phyloP scores from a whole-genome alignment of 2,113 vertebrate species.

The Strigops habroptila region DNA sequence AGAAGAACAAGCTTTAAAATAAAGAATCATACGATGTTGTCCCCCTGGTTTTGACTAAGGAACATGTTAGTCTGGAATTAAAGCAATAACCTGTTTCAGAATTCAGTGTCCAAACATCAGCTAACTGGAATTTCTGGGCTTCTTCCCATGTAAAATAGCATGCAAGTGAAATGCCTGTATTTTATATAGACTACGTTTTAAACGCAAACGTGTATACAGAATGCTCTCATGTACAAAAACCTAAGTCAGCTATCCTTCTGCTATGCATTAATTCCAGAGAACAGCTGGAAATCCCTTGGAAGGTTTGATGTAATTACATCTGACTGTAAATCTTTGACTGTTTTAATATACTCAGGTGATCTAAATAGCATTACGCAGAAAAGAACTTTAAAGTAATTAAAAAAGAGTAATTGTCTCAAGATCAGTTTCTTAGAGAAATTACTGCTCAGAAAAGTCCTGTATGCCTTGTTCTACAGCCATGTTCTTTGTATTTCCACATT shows the following conservation, averaged over 20 bases:
- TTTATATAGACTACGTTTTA: conserved; percentile 3
- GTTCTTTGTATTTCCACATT: neutral
- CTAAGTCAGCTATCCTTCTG: neutral
- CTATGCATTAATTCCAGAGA: conserved; percentile 63
- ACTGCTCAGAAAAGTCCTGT: neutral
- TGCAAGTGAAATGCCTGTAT: conserved; percentile 33
- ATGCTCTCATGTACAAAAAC: neutral
- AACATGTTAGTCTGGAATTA: neutral
- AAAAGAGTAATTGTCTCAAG: conserved; percentile 14
- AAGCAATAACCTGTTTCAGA: conserved; percentile 42
- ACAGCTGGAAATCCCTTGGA: conserved; percentile 45
- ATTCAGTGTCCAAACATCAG: neutral
- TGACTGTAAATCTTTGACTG: conserved; percentile 37
- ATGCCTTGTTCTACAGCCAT: conserved; percentile 40
- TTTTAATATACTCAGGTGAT: conserved; percentile 48
- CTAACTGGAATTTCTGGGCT: neutral
- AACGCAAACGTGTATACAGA: conserved; percentile 6
- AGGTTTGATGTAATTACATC: conserved; percentile 46
- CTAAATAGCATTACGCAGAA: neutral
- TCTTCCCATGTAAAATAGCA: neutral
- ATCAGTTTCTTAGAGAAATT: neutral
- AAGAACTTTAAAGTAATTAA: conserved; percentile 11
- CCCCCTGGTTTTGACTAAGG: neutral
- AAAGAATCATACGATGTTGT: neutral
- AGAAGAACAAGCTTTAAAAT: neutral